Evolutionary conservation across 2,888 invertebrate species (phyloP).

Genomic region (Eumacrocentrus americanus): DNA sequence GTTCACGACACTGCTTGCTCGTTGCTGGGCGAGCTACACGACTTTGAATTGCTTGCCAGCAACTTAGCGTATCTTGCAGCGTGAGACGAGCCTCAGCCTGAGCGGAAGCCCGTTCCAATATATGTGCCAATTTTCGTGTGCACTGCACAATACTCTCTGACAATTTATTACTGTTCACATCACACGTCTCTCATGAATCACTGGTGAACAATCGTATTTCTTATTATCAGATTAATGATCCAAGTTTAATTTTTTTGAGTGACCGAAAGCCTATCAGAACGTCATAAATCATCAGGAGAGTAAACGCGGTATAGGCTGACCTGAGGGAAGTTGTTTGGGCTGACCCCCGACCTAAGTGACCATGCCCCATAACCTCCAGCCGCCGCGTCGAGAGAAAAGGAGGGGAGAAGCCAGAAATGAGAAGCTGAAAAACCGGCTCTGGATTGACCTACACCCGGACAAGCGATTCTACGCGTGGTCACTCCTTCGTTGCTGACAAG

Average conservation of each 20-base stretch:
- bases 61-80: conserved; percentile 57
- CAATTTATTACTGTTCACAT: conserved; percentile 45
- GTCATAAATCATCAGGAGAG: conserved; percentile 59
- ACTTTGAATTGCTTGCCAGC: conserved; percentile 60
- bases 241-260: background rate
- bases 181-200: conserved; percentile 7
- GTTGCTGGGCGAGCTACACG: conserved; percentile 36
- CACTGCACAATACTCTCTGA: conserved; percentile 54
- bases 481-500: conserved; percentile 48
- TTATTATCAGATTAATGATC: too few relatives aligned
- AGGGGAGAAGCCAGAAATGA: conserved; percentile 50
- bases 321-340: conserved; percentile 59
- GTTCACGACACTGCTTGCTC: conserved; percentile 27
- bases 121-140: conserved; percentile 59
- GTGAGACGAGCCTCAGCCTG: conserved; percentile 28
- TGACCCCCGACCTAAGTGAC: conserved; percentile 56
- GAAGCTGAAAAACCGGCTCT: conserved; percentile 51
- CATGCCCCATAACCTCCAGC: conserved; percentile 43
- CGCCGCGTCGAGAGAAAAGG: conserved; percentile 28
- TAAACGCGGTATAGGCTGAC: conserved; percentile 52
- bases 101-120: conserved; percentile 54
- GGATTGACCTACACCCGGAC: conserved; percentile 50
- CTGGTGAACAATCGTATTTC: background rate
- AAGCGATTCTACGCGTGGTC: conserved; percentile 52
- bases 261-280: conserved; percentile 10